Percentiles rank a stretch among this genome's conserved stretches.
Evolutionary conservation across 2,888 invertebrate species (phyloP).

Genomic region (Candidula unifasciata): DNA sequence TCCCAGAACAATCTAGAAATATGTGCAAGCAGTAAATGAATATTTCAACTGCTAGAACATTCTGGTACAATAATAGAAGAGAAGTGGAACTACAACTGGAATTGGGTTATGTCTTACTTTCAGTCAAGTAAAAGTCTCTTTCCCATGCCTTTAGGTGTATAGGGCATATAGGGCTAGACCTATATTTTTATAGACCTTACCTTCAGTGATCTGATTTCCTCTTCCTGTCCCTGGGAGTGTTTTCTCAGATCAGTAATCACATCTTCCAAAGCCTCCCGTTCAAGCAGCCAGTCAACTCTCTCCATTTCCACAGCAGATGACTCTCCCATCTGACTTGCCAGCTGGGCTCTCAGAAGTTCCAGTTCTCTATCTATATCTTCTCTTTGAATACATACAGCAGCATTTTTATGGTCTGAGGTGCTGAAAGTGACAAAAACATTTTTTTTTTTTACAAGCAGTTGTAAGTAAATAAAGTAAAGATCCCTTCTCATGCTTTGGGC

Average conservation of each 20-base stretch:
- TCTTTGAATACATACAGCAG: conserved; percentile 14
- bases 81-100: neutral
- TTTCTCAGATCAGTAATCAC: conserved; percentile 68
- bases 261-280: conserved; percentile 74
- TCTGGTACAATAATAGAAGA: too few relatives aligned
- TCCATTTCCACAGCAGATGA: conserved; percentile 70
- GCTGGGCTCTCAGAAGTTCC: conserved; percentile 60
- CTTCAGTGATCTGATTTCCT: conserved; percentile 41
- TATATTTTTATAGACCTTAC: neutral
- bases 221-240: conserved; percentile 60
- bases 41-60: too few relatives aligned
- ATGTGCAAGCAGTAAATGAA: too few relatives aligned
- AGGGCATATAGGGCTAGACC: too few relatives aligned
- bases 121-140: neutral
- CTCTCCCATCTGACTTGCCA: conserved; percentile 63
- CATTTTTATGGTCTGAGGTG: conserved; percentile 12
- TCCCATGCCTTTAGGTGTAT: too few relatives aligned
- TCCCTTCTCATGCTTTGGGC: too few relatives aligned
- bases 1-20: too few relatives aligned
- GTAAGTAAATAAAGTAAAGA: too few relatives aligned
- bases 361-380: conserved; percentile 61
- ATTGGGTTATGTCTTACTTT: neutral
- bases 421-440: neutral
- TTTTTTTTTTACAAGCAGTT: too few relatives aligned
- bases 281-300: conserved; percentile 71